phyloP scores from a whole-genome alignment of 2,113 vertebrate genomes.

The Amphiprion ocellaris region DNA sequence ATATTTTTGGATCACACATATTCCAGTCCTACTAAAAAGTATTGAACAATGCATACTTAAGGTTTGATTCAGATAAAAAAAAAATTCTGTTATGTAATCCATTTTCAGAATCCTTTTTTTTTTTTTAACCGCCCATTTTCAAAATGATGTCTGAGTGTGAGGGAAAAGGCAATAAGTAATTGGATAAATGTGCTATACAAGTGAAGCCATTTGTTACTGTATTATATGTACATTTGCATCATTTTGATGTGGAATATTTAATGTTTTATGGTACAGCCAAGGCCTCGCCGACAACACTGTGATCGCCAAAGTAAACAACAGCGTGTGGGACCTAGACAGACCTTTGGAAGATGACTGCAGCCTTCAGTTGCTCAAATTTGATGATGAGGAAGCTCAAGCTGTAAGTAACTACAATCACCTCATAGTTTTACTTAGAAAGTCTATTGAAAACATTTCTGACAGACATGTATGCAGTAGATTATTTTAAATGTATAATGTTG shows the following conservation, averaged over 20 bases:
- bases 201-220: background rate
- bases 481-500: too few species aligned
- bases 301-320: slow-evolving; percentile 93
- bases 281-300: slow-evolving; percentile 95
- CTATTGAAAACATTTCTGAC: too few species aligned
- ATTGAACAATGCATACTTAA: too few species aligned
- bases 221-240: background rate
- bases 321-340: slow-evolving; percentile 96
- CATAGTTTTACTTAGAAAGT: too few species aligned
- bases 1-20: too few species aligned
- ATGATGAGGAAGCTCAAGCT: slow-evolving; percentile 96
- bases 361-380: slow-evolving; percentile 96
- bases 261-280: slow-evolving; percentile 84
- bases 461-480: too few species aligned
- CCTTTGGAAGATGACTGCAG: slow-evolving; percentile 93
- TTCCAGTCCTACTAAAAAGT: too few species aligned
- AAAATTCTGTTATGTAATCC: too few species aligned
- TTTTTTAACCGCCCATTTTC: too few species aligned
- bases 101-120: too few species aligned
- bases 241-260: slow-evolving; percentile 13
- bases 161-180: background rate
- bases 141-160: background rate
- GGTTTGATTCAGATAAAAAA: too few species aligned
- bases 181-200: background rate
- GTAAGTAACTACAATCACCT: slow-evolving; percentile 83